These are phyloP conservation scores for Tupiocoris notatus DNA, from an alignment of 2,888 invertebrate species.

Conservation along the genomic window DNA sequence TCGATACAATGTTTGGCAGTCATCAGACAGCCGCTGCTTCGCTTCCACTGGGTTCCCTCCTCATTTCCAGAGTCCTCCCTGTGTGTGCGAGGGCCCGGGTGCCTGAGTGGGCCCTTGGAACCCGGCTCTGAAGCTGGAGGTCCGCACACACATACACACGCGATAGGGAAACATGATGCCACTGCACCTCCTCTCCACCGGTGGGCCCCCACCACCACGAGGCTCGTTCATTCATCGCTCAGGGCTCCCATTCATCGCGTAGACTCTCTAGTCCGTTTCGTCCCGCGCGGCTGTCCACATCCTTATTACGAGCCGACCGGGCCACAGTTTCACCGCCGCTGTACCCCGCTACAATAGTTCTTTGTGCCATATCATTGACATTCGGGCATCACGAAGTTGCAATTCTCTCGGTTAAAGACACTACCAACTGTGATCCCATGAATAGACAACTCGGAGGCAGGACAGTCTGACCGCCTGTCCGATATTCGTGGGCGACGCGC, in stretches of 20 bases:
- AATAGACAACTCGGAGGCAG: too few relatives aligned
- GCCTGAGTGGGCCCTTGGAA: background rate
- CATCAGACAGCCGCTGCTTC: too few relatives aligned
- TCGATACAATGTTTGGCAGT: background rate
- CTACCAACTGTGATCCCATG: too few relatives aligned
- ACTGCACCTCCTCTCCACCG: background rate
- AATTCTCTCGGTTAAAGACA: too few relatives aligned
- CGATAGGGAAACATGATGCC: too few relatives aligned
- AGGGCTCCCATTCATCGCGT: background rate
- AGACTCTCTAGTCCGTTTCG: background rate
- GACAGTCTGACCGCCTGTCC: background rate
- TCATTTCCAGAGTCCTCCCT: too few relatives aligned
- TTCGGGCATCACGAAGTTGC: too few relatives aligned
- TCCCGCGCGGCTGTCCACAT: background rate
- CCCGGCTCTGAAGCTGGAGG: background rate
- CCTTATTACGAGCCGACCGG: background rate
- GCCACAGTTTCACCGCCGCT: background rate
- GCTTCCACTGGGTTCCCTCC: too few relatives aligned
- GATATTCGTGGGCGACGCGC: background rate
- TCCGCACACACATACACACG: too few relatives aligned
- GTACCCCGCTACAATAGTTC: background rate
- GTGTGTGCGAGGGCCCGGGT: background rate
- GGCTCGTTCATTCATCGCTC: background rate
- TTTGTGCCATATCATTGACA: too few relatives aligned
- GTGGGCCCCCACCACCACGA: background rate